Evolutionary conservation across 2,113 vertebrate genomes (phyloP), one percentile per base, ranked within the genome.

Genomic region (Catharus fuscescens): DNA sequence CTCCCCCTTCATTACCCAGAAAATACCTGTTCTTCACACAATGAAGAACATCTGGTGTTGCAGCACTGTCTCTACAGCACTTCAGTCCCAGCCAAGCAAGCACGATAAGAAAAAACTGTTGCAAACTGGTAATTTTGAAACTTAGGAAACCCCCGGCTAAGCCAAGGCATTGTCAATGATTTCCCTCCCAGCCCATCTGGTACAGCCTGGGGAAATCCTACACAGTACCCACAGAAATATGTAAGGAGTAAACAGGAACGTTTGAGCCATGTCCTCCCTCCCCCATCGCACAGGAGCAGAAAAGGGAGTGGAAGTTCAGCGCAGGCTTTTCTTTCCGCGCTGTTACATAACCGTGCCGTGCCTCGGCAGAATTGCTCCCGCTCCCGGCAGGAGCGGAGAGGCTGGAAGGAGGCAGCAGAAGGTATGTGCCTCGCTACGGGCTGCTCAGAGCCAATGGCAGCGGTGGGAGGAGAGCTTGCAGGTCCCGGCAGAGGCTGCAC

Each of bases 381-480:
- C 87, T 74, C 45, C n/a, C 82, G 93, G 88, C 71, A 2, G 3
- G 10, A 78, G 71, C 79, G 50, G 18, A 67, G 18, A 80, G 88
- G 79, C 86, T 67, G 85, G 67, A 80, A 86, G 50, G 74, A 94
- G 60, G 54, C 59, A 29, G 29, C 28, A 12, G 10, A 80, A 94
- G 82, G 82, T 88, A 84, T 93, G 95, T 7, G 76, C 23, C 86
- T 96, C 32, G 92, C 93, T 92, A 82, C 76, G 11, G 90, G 92
- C 96, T 88, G 0, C 28, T 73, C 91, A 64, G 88, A 93, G 76
- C 36, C 93, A 25, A 2, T 42, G 77, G 90, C 7, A 16, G 86
- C 57, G 82, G 60, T 53, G 86, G 93, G 92, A 92, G 93, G 90
- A 82, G 71, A 86, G 10, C n/a, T 8, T 78, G n/a, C 90, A 95